Evolutionary conservation across 2,113 vertebrate species (phyloP).

Genomic region (Phocoena sinus): DNA sequence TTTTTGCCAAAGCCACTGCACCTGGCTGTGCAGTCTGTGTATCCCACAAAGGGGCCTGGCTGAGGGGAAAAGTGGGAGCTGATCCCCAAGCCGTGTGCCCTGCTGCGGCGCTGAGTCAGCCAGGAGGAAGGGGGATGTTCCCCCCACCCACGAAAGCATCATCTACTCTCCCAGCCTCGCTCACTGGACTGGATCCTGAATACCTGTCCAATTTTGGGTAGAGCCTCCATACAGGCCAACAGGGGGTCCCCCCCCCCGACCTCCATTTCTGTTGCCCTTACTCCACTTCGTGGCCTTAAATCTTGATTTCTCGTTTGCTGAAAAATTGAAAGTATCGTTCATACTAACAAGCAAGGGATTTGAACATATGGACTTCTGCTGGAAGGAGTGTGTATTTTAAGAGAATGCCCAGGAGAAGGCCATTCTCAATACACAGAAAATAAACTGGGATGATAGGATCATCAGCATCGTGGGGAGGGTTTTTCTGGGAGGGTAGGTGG

Average conservation of each 20-base stretch:
- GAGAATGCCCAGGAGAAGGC: not conserved
- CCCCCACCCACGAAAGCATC: fast-evolving
- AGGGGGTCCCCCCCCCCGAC: not conserved
- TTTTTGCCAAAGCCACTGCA: not conserved
- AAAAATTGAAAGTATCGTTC: not conserved
- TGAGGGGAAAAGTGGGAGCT: not conserved
- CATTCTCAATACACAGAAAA: not conserved
- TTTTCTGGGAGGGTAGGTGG: not conserved
- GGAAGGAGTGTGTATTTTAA: not conserved
- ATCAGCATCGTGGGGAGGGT: not conserved
- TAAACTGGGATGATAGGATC: not conserved
- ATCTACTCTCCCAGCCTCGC: too few relatives aligned
- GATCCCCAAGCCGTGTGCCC: not conserved
- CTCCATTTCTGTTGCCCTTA: not conserved
- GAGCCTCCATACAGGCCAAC: fast-evolving
- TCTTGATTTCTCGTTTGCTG: not conserved
- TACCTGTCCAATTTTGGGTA: not conserved
- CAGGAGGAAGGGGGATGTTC: not conserved
- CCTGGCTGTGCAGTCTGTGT: too few relatives aligned
- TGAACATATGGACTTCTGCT: not conserved
- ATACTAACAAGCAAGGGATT: not conserved
- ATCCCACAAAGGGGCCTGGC: not conserved
- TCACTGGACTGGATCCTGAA: not conserved
- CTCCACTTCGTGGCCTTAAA: not conserved
- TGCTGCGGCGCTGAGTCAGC: not conserved